Conservation (phyloP, 2,797 vertebrate species). For the Tinamus major region DNA sequence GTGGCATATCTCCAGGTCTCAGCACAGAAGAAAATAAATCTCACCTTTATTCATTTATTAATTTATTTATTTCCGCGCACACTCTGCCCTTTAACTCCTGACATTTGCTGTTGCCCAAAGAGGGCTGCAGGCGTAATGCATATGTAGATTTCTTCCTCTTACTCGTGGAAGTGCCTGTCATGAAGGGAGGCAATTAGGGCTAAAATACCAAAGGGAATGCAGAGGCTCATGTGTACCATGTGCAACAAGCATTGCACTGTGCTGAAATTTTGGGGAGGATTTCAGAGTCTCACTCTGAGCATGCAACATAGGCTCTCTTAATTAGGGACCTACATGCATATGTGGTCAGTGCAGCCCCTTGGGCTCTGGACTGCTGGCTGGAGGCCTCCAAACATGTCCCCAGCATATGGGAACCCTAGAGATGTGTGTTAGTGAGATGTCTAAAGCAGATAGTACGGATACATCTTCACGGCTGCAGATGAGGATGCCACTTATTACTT, state of each 20-base stretch:
- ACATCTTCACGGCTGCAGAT: neutral
- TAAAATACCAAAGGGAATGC: neutral
- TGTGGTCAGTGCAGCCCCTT: neutral
- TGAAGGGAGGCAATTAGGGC: neutral
- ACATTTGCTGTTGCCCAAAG: conserved; percentile 7
- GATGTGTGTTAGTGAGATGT: neutral
- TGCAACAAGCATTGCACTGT: neutral
- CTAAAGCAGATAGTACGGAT: neutral
- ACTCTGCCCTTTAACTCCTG: neutral
- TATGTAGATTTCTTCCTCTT: neutral
- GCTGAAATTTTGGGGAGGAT: neutral
- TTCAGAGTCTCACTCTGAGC: neutral
- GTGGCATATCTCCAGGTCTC: neutral
- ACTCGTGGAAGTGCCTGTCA: neutral
- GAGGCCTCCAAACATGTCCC: neutral
- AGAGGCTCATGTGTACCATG: accelerated
- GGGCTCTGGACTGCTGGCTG: neutral
- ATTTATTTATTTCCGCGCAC: neutral
- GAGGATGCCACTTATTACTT: neutral
- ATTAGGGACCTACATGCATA: neutral
- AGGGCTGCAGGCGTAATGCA: neutral
- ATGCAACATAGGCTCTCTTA: neutral
- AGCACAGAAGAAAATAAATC: neutral
- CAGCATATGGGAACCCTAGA: neutral
- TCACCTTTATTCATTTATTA: neutral